Evolutionary conservation across 2,113 vertebrate genomes (phyloP).

Genomic region (Stegastes partitus): DNA sequence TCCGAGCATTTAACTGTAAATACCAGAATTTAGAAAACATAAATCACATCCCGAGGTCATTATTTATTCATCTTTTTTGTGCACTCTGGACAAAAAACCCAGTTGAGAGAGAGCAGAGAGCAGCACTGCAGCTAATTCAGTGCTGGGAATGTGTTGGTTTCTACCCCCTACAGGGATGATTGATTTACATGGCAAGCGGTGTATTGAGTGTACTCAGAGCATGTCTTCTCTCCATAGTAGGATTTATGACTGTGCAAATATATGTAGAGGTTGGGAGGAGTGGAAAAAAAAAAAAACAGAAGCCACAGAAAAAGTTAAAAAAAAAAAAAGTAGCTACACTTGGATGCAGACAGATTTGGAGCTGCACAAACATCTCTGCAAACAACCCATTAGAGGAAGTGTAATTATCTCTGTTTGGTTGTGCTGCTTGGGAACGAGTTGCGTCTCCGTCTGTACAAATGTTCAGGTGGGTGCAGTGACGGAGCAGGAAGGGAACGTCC

Average conservation of each 20-base stretch:
- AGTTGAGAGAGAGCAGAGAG: not conserved
- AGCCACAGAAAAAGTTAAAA: conserved; percentile 21
- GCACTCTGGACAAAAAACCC: too few species aligned
- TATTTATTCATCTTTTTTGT: not conserved
- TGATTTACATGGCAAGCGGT: conserved; percentile 60
- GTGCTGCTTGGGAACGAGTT: conserved; percentile 3
- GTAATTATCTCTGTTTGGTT: conserved; percentile 2
- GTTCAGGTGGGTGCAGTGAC: conserved; percentile 41
- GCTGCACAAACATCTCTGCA: not conserved
- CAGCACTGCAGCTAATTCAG: conserved; percentile 29
- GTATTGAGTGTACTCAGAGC: conserved; percentile 60
- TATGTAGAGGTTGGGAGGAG: conserved; percentile 32
- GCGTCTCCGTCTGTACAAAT: not conserved
- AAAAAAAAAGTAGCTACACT: not conserved
- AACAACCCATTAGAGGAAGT: conserved; percentile 23
- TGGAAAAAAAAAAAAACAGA: not conserved
- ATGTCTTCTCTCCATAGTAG: conserved; percentile 30
- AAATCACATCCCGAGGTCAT: not conserved
- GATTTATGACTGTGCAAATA: conserved; percentile 51
- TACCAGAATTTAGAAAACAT: not conserved
- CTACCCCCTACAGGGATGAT: conserved; percentile 38
- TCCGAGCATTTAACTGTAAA: not conserved
- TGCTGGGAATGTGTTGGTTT: conserved; percentile 21
- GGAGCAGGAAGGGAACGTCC: conserved; percentile 12
- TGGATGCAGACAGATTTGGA: conserved; percentile 1